Conservation (phyloP, 2,113 vertebrate genomes). For the Eurypyga helias region DNA sequence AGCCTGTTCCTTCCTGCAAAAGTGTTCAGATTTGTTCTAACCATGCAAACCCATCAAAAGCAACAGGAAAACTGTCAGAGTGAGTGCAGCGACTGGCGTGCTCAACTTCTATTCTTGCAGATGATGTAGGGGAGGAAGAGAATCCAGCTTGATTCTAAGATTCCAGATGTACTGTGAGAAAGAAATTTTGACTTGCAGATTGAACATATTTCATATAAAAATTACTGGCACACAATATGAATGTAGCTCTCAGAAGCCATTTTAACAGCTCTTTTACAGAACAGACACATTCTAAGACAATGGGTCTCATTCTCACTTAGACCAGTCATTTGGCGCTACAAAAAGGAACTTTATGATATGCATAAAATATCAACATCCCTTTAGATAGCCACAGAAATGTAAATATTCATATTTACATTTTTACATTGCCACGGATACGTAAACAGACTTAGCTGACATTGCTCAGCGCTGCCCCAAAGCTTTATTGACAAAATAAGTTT, state of each 20-base stretch:
- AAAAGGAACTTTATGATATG: background rate
- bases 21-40: background rate
- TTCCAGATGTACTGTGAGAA: background rate
- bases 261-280: background rate
- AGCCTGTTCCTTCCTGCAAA: background rate
- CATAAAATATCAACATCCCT: background rate
- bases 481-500: background rate
- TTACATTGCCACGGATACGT: background rate
- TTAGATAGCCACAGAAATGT: background rate
- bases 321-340: background rate
- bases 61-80: background rate
- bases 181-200: background rate
- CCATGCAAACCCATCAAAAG: background rate
- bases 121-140: background rate
- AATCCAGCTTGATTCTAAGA: background rate
- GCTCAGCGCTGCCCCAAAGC: background rate
- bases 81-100: background rate
- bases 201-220: background rate
- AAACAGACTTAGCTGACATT: background rate
- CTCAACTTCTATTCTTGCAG: background rate
- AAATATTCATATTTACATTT: background rate
- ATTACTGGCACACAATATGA: background rate
- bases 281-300: background rate
- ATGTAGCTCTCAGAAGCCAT: background rate
- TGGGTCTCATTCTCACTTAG: background rate